Evolutionary conservation across 2,113 vertebrate genomes (phyloP).

Genomic region (Jacana jacana): DNA sequence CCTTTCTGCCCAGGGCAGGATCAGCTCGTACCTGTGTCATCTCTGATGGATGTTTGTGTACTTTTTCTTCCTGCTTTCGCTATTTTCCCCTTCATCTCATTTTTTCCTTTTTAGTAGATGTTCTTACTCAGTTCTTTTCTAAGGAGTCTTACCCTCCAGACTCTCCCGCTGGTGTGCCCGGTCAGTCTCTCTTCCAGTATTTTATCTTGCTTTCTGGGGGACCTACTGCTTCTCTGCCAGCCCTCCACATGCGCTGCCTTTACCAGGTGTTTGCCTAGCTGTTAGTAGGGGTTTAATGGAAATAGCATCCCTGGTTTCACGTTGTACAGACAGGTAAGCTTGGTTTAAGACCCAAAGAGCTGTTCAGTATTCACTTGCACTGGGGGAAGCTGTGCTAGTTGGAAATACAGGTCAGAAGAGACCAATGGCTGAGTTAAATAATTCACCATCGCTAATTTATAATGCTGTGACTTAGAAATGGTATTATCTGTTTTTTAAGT

Average conservation of each 20-base stretch:
- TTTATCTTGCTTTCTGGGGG: neutral
- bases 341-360: neutral
- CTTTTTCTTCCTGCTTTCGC: neutral
- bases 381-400: neutral
- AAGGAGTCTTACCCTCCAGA: neutral
- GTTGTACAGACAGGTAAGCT: neutral
- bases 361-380: neutral
- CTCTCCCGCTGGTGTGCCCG: neutral
- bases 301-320: neutral
- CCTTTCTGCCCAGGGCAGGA: slow-evolving; percentile 10
- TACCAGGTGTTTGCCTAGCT: neutral
- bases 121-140: neutral
- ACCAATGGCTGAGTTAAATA: neutral
- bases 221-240: neutral
- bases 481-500: neutral
- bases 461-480: neutral
- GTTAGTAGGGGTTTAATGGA: neutral
- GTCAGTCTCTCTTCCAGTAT: neutral
- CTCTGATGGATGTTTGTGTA: neutral
- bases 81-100: neutral
- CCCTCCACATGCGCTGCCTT: neutral
- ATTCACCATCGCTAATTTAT: neutral
- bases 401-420: neutral
- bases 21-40: neutral
- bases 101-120: neutral